A percentile compares a stretch with the other conserved stretches of the same genome.
phyloP scores from a whole-genome alignment of 2,113 vertebrate genomes.

The Sapayoa aenigma region DNA sequence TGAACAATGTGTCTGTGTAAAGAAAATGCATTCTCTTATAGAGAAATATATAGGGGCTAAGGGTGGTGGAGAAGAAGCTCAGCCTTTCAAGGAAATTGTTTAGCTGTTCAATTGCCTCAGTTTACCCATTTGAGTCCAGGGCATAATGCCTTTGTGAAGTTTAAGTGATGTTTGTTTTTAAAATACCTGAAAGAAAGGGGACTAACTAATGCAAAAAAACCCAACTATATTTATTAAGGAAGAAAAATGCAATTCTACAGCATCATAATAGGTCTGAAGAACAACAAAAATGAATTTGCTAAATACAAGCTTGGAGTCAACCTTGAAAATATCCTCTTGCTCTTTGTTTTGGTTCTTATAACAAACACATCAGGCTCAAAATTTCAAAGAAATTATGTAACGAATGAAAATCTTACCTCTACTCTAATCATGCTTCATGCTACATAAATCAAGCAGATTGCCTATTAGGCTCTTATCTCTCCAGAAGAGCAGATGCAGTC shows the following conservation, averaged over 20 bases:
- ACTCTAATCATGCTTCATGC: constrained; percentile 9
- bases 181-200: background rate
- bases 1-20: background rate
- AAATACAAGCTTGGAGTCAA: background rate
- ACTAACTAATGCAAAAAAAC: background rate
- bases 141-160: background rate
- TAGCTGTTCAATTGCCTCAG: background rate
- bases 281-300: background rate
- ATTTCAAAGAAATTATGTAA: constrained; percentile 31
- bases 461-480: constrained; percentile 3
- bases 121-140: background rate
- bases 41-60: background rate
- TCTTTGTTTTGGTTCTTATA: background rate
- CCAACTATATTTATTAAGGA: background rate
- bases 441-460: constrained; percentile 54
- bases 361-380: background rate
- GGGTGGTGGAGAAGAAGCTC: background rate
- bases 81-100: background rate
- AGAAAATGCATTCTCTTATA: background rate
- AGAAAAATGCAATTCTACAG: background rate
- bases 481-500: constrained; percentile 13
- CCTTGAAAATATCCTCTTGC: constrained; percentile 7
- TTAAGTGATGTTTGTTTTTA: background rate
- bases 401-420: background rate
- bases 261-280: background rate